Percentiles rank a stretch among this genome's conserved stretches.
phyloP scores from a whole-genome alignment of 2,888 invertebrate genomes.

The Troglohyphantes excavatus region DNA sequence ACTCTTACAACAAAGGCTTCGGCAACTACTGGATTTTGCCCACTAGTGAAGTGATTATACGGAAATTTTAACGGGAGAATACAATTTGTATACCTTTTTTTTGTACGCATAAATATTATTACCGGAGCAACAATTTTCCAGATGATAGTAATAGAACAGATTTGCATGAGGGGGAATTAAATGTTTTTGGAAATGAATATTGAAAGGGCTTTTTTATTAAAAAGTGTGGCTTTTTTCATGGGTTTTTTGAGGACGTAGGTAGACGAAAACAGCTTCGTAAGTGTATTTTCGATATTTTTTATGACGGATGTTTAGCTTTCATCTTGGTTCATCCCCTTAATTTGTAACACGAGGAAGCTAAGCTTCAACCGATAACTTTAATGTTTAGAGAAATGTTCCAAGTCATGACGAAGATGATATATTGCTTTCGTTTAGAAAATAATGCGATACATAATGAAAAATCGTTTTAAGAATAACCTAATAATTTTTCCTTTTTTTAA shows the following conservation, averaged over 20 bases:
- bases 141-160: slow-evolving; percentile 23
- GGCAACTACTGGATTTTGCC: neutral
- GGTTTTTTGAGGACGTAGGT: neutral
- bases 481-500: too few species aligned
- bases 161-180: slow-evolving; percentile 27
- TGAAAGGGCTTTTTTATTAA: neutral
- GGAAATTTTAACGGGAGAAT: neutral
- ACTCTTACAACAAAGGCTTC: slow-evolving; percentile 36
- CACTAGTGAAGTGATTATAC: slow-evolving; percentile 19
- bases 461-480: too few species aligned
- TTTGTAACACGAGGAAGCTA: neutral
- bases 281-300: neutral
- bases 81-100: neutral
- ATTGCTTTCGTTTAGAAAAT: too few species aligned
- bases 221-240: slow-evolving; percentile 6
- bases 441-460: too few species aligned
- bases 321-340: neutral
- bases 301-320: slow-evolving; percentile 1
- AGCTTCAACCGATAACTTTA: too few species aligned
- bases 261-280: slow-evolving; percentile 7
- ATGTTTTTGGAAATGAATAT: slow-evolving; percentile 20
- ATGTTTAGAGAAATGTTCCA: too few species aligned
- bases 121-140: neutral
- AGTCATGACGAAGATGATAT: too few species aligned
- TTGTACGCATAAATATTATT: neutral